A percentile compares a stretch with the other conserved stretches of the same genome.
These are phyloP conservation scores for Caenorhabditis sp. DNA, from an alignment of 2,888 invertebrate species.

Conservation along the genomic window DNA sequence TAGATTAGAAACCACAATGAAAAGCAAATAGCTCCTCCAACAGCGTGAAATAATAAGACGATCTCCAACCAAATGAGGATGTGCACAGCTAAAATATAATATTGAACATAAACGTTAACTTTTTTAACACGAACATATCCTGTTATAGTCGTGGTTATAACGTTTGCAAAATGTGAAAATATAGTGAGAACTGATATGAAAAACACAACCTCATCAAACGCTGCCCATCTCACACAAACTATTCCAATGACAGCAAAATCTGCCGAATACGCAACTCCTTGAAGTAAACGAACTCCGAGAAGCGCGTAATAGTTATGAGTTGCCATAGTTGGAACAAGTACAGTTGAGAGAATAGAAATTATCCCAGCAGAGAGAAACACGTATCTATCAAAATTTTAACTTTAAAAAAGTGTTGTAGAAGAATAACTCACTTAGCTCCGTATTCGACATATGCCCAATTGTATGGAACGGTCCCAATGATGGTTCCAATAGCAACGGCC, in stretches of 20 bases:
- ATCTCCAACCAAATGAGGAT: conserved; percentile 28
- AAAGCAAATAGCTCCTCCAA: conserved; percentile 22
- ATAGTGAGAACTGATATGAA: conserved; percentile 34
- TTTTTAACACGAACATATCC: conserved; percentile 4
- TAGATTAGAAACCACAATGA: conserved; percentile 25
- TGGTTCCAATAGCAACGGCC: conserved; percentile 34
- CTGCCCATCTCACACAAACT: conserved; percentile 36
- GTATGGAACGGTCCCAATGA: conserved; percentile 30
- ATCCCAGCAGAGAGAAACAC: conserved; percentile 29
- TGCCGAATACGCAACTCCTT: conserved; percentile 36
- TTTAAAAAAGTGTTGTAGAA: no score
- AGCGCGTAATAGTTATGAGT: conserved; percentile 14
- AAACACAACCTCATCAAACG: conserved; percentile 25
- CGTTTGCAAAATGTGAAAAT: conserved; percentile 25
- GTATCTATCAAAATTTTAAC: no score
- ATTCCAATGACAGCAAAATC: conserved; percentile 40
- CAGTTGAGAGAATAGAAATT: conserved; percentile 20
- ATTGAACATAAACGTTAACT: not conserved
- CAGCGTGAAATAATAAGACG: conserved; percentile 33
- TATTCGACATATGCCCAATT: conserved; percentile 33
- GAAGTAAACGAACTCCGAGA: conserved; percentile 17
- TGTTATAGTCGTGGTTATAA: conserved; percentile 23
- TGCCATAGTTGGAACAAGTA: conserved; percentile 20
- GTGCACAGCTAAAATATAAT: conserved; percentile 13
- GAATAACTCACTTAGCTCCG: conserved; percentile 12